Conservation (phyloP, 2,888 invertebrate genomes). For the Acleris laterana region DNA sequence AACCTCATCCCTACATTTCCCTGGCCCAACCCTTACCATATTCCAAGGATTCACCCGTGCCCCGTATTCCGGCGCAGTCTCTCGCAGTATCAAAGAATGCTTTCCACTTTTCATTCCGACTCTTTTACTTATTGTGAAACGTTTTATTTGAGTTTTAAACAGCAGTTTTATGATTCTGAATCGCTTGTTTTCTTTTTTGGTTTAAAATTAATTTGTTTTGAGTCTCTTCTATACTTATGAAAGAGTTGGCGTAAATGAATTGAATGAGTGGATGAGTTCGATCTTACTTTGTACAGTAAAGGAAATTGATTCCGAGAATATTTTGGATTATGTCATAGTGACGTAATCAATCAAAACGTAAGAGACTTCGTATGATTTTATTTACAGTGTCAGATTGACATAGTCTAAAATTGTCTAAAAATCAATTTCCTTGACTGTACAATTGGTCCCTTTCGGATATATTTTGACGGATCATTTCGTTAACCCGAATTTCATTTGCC, state of each 20-base stretch:
- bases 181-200: not conserved
- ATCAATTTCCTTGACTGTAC: too few relatives aligned
- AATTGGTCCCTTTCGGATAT: too few relatives aligned
- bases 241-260: not conserved
- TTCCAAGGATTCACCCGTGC: not conserved
- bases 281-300: too few relatives aligned
- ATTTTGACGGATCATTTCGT: too few relatives aligned
- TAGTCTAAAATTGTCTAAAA: too few relatives aligned
- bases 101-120: conserved; percentile 3
- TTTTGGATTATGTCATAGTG: too few relatives aligned
- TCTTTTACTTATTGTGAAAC: not conserved
- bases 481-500: too few relatives aligned
- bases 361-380: too few relatives aligned
- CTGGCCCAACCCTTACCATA: conserved; percentile 1
- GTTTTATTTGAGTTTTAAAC: conserved; percentile 9
- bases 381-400: too few relatives aligned
- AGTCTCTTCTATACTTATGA: not conserved
- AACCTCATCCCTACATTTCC: not conserved
- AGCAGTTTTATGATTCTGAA: not conserved
- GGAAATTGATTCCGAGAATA: too few relatives aligned
- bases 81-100: conserved; percentile 9
- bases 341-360: too few relatives aligned
- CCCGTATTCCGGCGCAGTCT: not conserved
- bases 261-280: not conserved
- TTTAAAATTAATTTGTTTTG: not conserved